Conservation (phyloP, 2,888 invertebrate genomes). For the Dinocampus coccinellae region DNA sequence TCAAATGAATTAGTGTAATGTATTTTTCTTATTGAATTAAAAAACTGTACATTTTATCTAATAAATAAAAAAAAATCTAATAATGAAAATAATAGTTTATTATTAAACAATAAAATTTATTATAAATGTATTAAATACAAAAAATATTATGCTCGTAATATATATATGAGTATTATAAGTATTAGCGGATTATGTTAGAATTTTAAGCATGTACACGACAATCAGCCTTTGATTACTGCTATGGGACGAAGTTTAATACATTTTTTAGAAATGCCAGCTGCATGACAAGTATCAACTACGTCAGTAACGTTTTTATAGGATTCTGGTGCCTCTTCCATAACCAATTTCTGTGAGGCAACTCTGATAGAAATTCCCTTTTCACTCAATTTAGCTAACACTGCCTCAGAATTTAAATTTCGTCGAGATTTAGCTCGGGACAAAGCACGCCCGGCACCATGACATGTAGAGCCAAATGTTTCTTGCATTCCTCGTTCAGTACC, state of each 20-base stretch:
- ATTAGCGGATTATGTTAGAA: conserved; percentile 1
- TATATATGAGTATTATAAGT: conserved; percentile 1
- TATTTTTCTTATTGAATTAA: conserved; percentile 64
- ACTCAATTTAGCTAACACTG: conserved; percentile 88
- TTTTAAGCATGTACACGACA: background rate
- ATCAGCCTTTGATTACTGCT: conserved; percentile 97
- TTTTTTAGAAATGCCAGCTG: conserved; percentile 97
- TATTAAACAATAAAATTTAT: conserved; percentile 35
- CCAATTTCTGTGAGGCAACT: conserved; percentile 98
- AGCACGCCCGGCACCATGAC: conserved; percentile 98
- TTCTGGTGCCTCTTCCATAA: conserved; percentile 99
- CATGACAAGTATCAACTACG: conserved; percentile 98
- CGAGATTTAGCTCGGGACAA: conserved; percentile 97
- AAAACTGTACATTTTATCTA: conserved; percentile 68
- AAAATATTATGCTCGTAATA: background rate
- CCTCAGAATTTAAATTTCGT: conserved; percentile 92
- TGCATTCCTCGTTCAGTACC: conserved; percentile 97
- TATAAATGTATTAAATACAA: conserved; percentile 33
- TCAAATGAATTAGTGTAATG: conserved; percentile 67
- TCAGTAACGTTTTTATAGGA: conserved; percentile 99
- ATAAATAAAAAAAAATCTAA: conserved; percentile 60
- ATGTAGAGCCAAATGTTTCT: conserved; percentile 99
- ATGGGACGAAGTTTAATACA: conserved; percentile 96
- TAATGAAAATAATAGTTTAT: conserved; percentile 24
- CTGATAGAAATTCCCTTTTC: conserved; percentile 92